Percentiles rank a stretch among this genome's conserved stretches.
phyloP scores from a whole-genome alignment of 2,888 invertebrate genomes.

The Drosophila sordidapex region DNA sequence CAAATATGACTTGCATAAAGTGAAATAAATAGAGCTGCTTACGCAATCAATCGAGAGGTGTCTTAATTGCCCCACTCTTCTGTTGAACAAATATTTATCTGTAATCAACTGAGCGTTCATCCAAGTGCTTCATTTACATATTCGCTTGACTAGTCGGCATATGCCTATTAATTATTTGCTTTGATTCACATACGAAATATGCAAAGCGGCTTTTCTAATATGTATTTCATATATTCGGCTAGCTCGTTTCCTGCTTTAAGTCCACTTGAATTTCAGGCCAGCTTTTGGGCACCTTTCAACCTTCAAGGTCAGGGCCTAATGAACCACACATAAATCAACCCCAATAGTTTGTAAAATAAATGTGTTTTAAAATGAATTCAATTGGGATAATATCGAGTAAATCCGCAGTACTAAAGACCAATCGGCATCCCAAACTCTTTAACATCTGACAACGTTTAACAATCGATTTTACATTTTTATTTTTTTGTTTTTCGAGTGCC shows the following conservation, averaged over 20 bases:
- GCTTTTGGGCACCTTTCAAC: constrained; percentile 4
- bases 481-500: constrained; percentile 20
- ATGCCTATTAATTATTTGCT: constrained; percentile 32
- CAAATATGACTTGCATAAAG: background rate
- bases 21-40: background rate
- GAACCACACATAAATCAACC: constrained; percentile 6
- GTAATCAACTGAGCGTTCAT: constrained; percentile 23
- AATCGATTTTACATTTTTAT: constrained; percentile 72
- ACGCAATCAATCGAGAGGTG: background rate
- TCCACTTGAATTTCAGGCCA: constrained; percentile 3
- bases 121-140: constrained; percentile 39
- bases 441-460: constrained; percentile 69
- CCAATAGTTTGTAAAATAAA: constrained; percentile 21
- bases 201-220: constrained; percentile 7
- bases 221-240: background rate
- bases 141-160: constrained; percentile 4
- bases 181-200: constrained; percentile 25
- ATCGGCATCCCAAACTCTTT: constrained; percentile 25
- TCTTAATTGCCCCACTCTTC: background rate
- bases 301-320: constrained; percentile 21
- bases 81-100: constrained; percentile 11
- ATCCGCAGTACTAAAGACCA: background rate
- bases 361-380: constrained; percentile 24
- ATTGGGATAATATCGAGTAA: background rate
- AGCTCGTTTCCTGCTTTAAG: constrained; percentile 16